A percentile compares a stretch with the other conserved stretches of the same genome.
These are phyloP conservation scores for Condylura cristata DNA, from an alignment of 2,113 vertebrate genomes.

Conservation along the genomic window DNA sequence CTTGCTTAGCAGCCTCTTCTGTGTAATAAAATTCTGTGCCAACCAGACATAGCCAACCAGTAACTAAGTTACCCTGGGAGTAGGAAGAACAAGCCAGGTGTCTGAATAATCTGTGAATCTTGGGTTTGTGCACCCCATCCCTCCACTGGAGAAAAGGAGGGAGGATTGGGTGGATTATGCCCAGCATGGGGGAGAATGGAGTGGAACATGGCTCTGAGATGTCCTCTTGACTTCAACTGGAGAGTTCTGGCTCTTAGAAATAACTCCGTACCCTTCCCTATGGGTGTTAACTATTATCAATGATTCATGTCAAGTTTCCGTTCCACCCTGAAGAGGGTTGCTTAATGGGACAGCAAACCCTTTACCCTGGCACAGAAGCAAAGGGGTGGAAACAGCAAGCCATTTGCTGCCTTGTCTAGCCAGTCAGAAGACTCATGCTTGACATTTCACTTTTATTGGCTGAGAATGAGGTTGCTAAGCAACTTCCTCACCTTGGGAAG, in stretches of 20 bases:
- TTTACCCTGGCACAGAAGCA: neutral
- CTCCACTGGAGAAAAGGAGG: neutral
- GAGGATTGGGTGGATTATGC: neutral
- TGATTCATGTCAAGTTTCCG: neutral
- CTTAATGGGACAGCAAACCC: neutral
- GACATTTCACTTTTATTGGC: conserved; percentile 70
- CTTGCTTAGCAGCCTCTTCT: neutral
- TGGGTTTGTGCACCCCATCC: neutral
- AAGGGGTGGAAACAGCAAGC: neutral
- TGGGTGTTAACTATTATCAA: neutral
- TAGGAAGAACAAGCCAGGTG: neutral
- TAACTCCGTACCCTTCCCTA: neutral
- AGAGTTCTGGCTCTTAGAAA: neutral
- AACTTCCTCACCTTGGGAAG: conserved; percentile 69
- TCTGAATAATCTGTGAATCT: neutral
- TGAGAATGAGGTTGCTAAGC: conserved; percentile 73
- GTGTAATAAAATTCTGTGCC: neutral
- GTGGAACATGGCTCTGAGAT: accelerated
- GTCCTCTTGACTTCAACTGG: neutral
- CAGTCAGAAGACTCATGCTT: conserved; percentile 58
- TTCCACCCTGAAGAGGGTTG: neutral
- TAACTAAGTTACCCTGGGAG: neutral
- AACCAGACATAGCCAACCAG: neutral
- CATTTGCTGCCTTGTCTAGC: conserved; percentile 37
- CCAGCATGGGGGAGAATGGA: neutral